Base-by-base conservation (phyloP, 2,797 vertebrate species). In the Iguana delicatissima region DNA sequence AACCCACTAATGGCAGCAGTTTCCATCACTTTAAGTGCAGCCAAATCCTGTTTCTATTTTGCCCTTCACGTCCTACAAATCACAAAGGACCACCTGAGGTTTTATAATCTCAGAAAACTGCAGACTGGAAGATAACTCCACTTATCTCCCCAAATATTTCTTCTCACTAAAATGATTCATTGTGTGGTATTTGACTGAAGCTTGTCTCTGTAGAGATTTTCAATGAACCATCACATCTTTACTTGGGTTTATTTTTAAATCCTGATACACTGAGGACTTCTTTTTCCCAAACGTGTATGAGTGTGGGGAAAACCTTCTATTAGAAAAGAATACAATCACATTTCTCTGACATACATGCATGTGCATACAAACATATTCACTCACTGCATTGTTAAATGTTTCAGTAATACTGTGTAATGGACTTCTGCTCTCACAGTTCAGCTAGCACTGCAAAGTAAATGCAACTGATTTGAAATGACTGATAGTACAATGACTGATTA, bases 1-100 rank as follows among this genome's bases (percentile, higher is more conserved):
- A 93, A 83, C 80, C 29, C 80, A 95, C 57, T 90, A 94, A 91
- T 85, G 94, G 86, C 84, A 93, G 89, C 79, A 91, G 80, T 89
- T 96, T 89, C 57, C 52, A 91, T 94, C 86, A 91, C 50, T 93
- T 94, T 90, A 90, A 89, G 76, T 91, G 69, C 18, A 0, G 89
- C 89, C 94, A 92, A 91, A 90, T 85, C 88, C 90, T 10, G 29
- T 92, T 92, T 96, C 92, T 72, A 67, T 92, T 96, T 93, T 82
- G 83, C 82, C 90, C 76, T 89, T 93, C 92, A 92, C 80, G 90
- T 94, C 89, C 91, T 74, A 85, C 62, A 91, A 93, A 94, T 84
- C 89, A 93, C 1, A 73, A 62, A 91, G 4, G 55, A 62, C 55
- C 87, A 93, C 87, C 80, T 91, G 77, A 4, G 55, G 80, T 80